Evolutionary conservation across 2,797 vertebrate species (phyloP).

Genomic region (Limnodromus scolopaceus): DNA sequence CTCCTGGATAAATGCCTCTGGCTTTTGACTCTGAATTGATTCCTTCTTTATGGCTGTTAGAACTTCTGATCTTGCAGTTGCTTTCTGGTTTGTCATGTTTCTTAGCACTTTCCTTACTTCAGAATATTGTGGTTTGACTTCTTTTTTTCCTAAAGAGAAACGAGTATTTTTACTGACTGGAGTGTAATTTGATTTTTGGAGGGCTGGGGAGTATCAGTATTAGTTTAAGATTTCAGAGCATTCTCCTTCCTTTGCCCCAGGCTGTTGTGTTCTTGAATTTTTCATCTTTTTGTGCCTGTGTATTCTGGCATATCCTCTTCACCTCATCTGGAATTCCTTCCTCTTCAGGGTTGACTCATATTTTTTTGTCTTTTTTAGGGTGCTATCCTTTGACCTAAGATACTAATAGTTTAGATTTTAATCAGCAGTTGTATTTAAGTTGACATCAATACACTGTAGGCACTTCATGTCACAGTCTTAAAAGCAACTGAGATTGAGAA

Average conservation of each 20-base stretch:
- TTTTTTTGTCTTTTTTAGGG: background rate
- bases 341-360: background rate
- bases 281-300: background rate
- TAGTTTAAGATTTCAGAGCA: background rate
- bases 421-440: background rate
- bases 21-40: background rate
- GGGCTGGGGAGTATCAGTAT: background rate
- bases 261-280: background rate
- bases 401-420: background rate
- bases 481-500: background rate
- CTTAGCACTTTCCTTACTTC: background rate
- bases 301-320: background rate
- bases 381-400: background rate
- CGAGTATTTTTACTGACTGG: background rate
- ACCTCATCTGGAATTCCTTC: background rate
- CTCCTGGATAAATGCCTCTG: background rate
- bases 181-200: background rate
- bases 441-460: rapidly evolving
- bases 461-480: background rate
- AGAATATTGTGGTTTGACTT: background rate
- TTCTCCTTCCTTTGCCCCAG: background rate
- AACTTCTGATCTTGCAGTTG: background rate
- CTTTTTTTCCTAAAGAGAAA: background rate
- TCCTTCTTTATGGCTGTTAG: background rate
- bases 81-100: background rate